phyloP scores from a whole-genome alignment of 2,888 invertebrate species.

The Gymnosoma rotundatum region DNA sequence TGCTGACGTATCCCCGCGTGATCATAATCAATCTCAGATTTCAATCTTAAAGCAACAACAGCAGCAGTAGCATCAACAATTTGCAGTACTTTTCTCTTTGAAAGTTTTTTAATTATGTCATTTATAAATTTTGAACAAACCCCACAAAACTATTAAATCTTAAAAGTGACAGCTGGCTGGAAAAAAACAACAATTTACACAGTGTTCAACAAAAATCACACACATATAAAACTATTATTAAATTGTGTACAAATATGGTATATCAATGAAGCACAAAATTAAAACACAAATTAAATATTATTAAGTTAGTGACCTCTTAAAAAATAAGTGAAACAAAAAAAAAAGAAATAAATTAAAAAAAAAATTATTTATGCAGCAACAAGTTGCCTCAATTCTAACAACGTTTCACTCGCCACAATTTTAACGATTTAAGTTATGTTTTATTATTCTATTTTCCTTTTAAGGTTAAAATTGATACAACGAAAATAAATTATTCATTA shows the following conservation, averaged over 20 bases:
- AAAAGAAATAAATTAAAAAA: neutral
- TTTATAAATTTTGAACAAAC: conserved; percentile 42
- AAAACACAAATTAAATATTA: neutral
- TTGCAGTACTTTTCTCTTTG: conserved; percentile 18
- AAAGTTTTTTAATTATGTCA: conserved; percentile 56
- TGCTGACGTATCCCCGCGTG: conserved; percentile 73
- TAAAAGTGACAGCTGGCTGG: conserved; percentile 33
- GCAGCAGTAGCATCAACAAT: conserved; percentile 26
- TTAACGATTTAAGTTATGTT: conserved; percentile 12
- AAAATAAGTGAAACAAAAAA: neutral
- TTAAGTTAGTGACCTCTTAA: conserved; percentile 10
- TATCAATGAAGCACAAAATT: neutral
- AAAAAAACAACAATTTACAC: neutral
- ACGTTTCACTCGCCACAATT: conserved; percentile 14
- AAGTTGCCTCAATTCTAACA: conserved; percentile 23
- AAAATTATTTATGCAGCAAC: conserved; percentile 5
- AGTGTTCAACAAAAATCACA: neutral
- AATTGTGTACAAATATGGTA: conserved; percentile 31
- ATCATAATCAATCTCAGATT: conserved; percentile 68
- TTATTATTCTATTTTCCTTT: conserved; percentile 50
- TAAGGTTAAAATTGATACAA: conserved; percentile 63
- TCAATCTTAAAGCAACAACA: conserved; percentile 47
- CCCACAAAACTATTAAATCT: conserved; percentile 8
- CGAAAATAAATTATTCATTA: conserved; percentile 64
- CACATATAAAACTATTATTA: neutral